Evolutionary conservation across 2,888 invertebrate species (phyloP), one percentile per base, ranked within the genome.

Genomic region (Sinodicranocentrus sp.): DNA sequence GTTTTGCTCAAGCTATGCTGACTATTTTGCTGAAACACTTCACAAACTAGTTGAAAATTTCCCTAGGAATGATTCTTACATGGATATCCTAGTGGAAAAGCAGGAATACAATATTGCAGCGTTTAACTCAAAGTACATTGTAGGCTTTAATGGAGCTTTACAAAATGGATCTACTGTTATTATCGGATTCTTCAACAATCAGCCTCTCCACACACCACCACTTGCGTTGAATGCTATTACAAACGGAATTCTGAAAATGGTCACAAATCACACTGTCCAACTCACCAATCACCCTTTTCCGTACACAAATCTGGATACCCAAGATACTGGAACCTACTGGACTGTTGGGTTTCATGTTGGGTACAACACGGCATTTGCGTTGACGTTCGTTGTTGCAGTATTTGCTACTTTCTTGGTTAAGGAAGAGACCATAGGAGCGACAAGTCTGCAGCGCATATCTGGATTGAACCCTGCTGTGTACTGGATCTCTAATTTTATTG

Each of bases 161-260:
- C n/a, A 23, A 0, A 10, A 5, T 8, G 67, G 43, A 0, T 77
- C 86, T 5, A 63, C 19, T 10, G 80, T 80, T 19, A 6, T 87
- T 0, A 83, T 82, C 8, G 88, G 84, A 17, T 94, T 94, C 93
- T 95, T 95, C 90, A 96, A 96, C 89, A 95, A 95, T 90, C 94
- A 95, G 89, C 94, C 95, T 0, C 94, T 93, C 89, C 96, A 96
- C 89, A 93, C 94, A 68, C 93, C 94, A 0, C 94, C 94, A 0
- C 92, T 94, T 0, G 92, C 95, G 0, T 90, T 96, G 3, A 92
- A 93, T 61, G 90, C 93, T n/a, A 90, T 94, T 0, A 93, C 95
- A 88, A 92, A 93, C 85, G 93, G 94, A 0, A 90, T 95, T 54
- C 91, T 94, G 0, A 92, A 39, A 87, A 13, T 26, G n/a, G 8